Conservation (phyloP, 2,113 vertebrate genomes). For the Pangasianodon gigas region DNA sequence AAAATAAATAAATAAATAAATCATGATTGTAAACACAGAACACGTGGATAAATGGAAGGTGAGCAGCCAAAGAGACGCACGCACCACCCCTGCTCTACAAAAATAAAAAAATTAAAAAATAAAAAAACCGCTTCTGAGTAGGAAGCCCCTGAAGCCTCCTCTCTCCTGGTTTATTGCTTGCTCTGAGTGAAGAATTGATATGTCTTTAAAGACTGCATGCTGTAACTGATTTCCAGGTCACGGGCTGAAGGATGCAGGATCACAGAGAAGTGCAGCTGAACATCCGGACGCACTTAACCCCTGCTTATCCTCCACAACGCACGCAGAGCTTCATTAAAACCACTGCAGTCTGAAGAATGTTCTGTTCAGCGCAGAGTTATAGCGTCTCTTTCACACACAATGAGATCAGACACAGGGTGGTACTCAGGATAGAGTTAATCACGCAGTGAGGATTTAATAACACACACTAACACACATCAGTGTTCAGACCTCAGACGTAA, state of each 20-base stretch:
- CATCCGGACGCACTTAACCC: not conserved
- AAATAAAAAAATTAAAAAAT: too few relatives aligned
- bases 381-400: not conserved
- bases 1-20: too few relatives aligned
- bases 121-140: not conserved
- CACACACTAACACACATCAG: too few relatives aligned
- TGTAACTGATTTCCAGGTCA: not conserved
- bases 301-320: not conserved
- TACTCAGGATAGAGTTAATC: not conserved
- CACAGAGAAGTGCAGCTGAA: not conserved
- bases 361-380: not conserved
- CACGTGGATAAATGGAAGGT: too few relatives aligned
- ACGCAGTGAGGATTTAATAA: not conserved
- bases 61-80: too few relatives aligned
- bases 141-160: not conserved
- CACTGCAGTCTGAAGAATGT: not conserved
- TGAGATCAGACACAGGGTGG: not conserved
- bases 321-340: not conserved
- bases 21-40: too few relatives aligned
- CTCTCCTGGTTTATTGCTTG: not conserved
- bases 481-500: too few relatives aligned
- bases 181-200: not conserved
- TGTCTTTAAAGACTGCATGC: not conserved
- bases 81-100: too few relatives aligned
- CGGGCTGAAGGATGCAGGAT: not conserved